Percentiles rank a stretch among this genome's conserved stretches.
Conservation (phyloP, 2,888 invertebrate species). For the Phyllotreta striolata region DNA sequence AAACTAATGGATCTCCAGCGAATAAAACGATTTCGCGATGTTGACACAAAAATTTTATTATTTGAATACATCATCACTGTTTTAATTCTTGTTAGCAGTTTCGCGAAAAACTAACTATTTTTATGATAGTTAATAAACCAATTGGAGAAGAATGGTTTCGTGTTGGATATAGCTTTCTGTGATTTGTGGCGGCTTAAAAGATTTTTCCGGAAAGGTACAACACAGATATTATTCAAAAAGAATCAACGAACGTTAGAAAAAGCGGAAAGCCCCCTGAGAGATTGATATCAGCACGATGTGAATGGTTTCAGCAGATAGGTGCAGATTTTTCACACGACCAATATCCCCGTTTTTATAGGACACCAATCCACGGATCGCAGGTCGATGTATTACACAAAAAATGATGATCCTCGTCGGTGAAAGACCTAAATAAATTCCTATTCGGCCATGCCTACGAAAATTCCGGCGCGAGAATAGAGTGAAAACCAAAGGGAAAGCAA, state of each 20-base stretch:
- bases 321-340: conserved; percentile 40
- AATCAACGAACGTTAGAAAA: conserved; percentile 32
- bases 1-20: conserved; percentile 12
- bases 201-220: conserved; percentile 29
- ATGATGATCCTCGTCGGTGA: conserved; percentile 34
- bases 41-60: too few species aligned
- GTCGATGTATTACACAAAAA: conserved; percentile 39
- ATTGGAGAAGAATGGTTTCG: neutral
- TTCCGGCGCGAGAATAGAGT: conserved; percentile 19
- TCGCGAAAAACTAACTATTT: too few species aligned
- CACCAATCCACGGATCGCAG: conserved; percentile 28
- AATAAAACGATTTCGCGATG: neutral
- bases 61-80: too few species aligned
- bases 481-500: conserved; percentile 31
- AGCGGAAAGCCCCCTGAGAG: conserved; percentile 30
- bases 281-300: conserved; percentile 42
- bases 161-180: conserved; percentile 15
- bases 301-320: conserved; percentile 40
- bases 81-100: too few species aligned
- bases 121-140: too few species aligned
- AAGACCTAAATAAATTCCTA: conserved; percentile 35
- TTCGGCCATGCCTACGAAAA: conserved; percentile 27
- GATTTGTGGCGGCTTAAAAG: conserved; percentile 31
- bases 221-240: conserved; percentile 29
- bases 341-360: conserved; percentile 34